These are phyloP conservation scores for Conus betulinus DNA, from an alignment of 1,140 invertebrate genomes.

Conservation along the genomic window DNA sequence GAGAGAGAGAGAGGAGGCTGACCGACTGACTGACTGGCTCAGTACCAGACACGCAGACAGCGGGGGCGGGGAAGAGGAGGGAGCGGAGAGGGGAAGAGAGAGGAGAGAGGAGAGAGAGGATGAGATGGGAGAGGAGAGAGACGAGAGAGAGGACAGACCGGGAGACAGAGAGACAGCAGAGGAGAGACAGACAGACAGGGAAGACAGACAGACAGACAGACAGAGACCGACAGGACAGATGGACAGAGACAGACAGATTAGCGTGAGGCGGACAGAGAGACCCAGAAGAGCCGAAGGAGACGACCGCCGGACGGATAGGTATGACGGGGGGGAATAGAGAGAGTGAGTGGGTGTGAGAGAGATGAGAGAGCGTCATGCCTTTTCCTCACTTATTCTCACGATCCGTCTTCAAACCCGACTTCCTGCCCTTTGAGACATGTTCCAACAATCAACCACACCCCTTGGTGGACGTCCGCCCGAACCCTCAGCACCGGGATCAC, in stretches of 20 bases:
- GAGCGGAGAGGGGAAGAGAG: background rate
- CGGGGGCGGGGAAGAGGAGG: background rate
- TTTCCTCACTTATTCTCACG: too few relatives aligned
- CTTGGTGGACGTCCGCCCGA: too few relatives aligned
- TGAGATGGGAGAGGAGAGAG: background rate
- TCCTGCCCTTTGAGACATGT: too few relatives aligned
- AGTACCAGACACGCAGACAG: too few relatives aligned
- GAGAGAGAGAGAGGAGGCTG: too few relatives aligned
- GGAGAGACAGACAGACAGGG: too few relatives aligned
- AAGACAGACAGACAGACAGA: too few relatives aligned
- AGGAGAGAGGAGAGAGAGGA: background rate
- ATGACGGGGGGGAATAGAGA: background rate
- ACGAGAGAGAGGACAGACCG: background rate
- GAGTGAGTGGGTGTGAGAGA: conserved; percentile 4
- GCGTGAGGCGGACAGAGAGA: background rate
- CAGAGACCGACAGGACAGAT: background rate
- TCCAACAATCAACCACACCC: too few relatives aligned
- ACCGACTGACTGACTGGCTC: too few relatives aligned
- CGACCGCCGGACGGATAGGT: background rate
- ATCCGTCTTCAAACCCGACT: too few relatives aligned
- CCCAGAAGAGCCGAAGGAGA: background rate
- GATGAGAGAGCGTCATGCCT: background rate
- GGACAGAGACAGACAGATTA: background rate
- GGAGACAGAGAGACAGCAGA: background rate
- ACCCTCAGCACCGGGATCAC: too few relatives aligned